Evolutionary conservation across 2,888 invertebrate genomes (phyloP), one percentile per base, ranked within the genome.

Genomic region (Heliconius erato): DNA sequence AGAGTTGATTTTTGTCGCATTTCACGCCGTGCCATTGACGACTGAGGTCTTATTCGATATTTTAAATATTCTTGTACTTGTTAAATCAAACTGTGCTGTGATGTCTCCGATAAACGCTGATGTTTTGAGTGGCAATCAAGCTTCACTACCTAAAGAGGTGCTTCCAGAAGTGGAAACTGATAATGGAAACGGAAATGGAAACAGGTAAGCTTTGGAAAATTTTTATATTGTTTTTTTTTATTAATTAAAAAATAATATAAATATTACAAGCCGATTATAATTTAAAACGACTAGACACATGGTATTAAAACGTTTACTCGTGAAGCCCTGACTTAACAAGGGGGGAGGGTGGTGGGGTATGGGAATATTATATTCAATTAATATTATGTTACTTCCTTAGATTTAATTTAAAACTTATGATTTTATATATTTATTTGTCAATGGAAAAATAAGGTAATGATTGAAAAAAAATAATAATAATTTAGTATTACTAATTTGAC

Each of bases 91-190:
- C 76, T 90, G 91, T 93, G 90, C 84, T 92, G 93, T 92, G 91
- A 96, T 95, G 96, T 94, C 95, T 85, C 95, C 96, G 63, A 91
- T 94, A 67, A 95, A 94, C 87, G 92, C 89, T 72, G 92, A 91
- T 84, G 90, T 92, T 80, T 85, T 93, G n/a, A 93, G 92, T 79
- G 93, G 89, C 77, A 88, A 89, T 84, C 92, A 93, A 86, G 87
- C 86, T 81, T 92, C 89, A 83, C 88, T 93, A 11, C 92, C 91
- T 7, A 95, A 95, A 86, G 88, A 93, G 87, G 88, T 90, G 40
- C 87, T 95, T 40, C 95, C 95, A 63, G 95, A 95, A 91, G 93
- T 95, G 14, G 93, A 95, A 84, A 90, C 91, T 0, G 96, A 90
- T 85, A 90, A 88, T 79, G 78, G 78, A 78, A 93, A 91, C 87